A percentile compares a stretch with the other conserved stretches of the same genome.
Evolutionary conservation across 2,888 invertebrate species (phyloP).

Genomic region (Eilema caniola): DNA sequence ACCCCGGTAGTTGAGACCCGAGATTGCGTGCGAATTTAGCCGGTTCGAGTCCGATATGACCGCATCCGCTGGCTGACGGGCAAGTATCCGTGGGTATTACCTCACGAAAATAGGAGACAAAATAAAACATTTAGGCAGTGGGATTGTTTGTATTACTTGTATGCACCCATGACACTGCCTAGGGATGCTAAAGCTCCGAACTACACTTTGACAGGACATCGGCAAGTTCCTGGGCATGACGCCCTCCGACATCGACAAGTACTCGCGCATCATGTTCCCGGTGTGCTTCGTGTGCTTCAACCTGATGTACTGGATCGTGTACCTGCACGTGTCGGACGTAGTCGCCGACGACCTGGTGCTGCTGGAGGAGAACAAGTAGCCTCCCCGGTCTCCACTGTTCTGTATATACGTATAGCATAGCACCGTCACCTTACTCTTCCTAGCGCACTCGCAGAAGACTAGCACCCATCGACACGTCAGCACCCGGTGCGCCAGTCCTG

Average conservation of each 20-base stretch:
- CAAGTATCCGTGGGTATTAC: no score
- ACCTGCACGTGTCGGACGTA: constrained; percentile 96
- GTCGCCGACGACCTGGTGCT: constrained; percentile 95
- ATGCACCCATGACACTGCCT: no score
- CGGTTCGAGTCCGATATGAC: no score
- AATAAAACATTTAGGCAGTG: no score
- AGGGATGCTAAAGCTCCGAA: background rate
- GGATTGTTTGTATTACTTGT: no score
- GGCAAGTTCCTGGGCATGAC: constrained; percentile 95
- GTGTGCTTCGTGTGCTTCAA: constrained; percentile 99
- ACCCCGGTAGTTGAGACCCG: no score
- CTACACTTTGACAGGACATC: constrained; percentile 86
- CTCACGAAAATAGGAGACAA: no score
- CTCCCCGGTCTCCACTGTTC: constrained; percentile 12
- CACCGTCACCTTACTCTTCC: background rate
- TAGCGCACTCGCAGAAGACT: constrained; percentile 19
- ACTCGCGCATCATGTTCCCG: constrained; percentile 98
- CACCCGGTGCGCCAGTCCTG: constrained; percentile 6
- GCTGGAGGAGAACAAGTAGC: constrained; percentile 83
- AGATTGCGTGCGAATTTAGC: no score
- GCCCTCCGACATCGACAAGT: constrained; percentile 99
- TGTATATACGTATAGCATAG: background rate
- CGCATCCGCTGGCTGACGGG: no score
- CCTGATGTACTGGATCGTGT: constrained; percentile 98
- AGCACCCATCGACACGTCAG: constrained; percentile 18